These are phyloP conservation scores for Podotricha telesiphe DNA, from an alignment of 2,888 invertebrate species.

Conservation along the genomic window DNA sequence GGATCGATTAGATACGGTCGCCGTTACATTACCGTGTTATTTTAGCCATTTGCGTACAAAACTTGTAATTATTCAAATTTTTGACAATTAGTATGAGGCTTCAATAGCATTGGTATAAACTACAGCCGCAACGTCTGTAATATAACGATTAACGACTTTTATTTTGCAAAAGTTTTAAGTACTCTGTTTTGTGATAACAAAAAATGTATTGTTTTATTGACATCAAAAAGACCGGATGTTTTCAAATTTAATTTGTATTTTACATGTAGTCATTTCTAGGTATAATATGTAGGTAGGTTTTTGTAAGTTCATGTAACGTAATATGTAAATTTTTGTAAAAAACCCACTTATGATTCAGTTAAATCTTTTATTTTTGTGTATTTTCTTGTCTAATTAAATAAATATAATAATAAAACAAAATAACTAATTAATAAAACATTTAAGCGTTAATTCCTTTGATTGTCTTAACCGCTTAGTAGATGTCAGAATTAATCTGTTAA, in stretches of 20 bases:
- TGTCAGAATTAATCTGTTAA: neutral
- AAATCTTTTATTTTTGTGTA: neutral
- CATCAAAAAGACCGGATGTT: neutral
- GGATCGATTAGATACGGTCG: constrained; percentile 22
- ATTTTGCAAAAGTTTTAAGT: neutral
- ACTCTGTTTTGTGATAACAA: neutral
- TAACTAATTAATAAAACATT: neutral
- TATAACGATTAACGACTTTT: neutral
- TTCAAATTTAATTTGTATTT: neutral
- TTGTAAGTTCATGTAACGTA: no score
- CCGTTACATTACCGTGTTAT: neutral
- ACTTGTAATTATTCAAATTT: constrained; percentile 31
- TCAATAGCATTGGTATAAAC: constrained; percentile 1
- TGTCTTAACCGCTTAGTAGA: constrained; percentile 7
- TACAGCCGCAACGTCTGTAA: neutral
- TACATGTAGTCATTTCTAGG: neutral
- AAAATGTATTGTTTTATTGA: neutral
- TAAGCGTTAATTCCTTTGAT: constrained; percentile 5
- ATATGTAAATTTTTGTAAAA: neutral
- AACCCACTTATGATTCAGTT: neutral
- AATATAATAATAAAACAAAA: neutral
- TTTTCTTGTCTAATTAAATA: neutral
- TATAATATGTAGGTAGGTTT: no score
- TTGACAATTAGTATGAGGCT: constrained; percentile 18
- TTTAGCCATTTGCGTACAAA: constrained; percentile 22